Conservation (phyloP, 1,140 invertebrate genomes). For the Pomacea maculata region DNA sequence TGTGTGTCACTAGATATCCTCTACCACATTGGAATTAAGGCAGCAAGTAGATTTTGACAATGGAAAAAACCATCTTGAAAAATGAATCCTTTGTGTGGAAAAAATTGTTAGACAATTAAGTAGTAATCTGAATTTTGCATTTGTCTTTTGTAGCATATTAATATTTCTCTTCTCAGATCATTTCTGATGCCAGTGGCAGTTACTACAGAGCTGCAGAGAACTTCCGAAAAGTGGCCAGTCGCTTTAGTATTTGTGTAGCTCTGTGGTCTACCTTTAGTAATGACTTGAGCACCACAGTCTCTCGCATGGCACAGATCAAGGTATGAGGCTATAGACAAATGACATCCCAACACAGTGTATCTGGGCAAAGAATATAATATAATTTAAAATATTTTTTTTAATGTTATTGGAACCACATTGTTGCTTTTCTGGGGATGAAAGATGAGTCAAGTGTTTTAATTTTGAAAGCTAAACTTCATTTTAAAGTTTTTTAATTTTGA, state of each 20-base stretch:
- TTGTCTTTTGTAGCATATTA: not conserved
- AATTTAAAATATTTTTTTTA: too few species aligned
- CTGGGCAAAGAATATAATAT: too few species aligned
- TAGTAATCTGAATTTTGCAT: not conserved
- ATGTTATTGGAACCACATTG: too few species aligned
- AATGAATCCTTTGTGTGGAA: not conserved
- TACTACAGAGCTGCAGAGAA: constrained; percentile 21
- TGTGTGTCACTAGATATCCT: not conserved
- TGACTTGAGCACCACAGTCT: not conserved
- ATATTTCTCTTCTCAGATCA: not conserved
- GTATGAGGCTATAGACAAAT: not conserved
- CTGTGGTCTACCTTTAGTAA: constrained; percentile 14
- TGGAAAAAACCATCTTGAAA: not conserved
- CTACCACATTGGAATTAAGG: not conserved
- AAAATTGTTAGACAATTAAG: not conserved
- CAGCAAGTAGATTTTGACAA: not conserved
- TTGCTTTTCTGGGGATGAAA: too few species aligned
- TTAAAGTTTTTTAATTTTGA: too few species aligned
- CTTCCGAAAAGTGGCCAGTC: constrained; percentile 10
- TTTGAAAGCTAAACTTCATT: too few species aligned
- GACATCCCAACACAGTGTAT: too few species aligned
- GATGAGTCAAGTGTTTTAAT: not conserved
- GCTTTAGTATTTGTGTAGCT: constrained; percentile 11
- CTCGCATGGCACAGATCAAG: not conserved
- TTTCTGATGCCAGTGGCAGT: constrained; percentile 1